phyloP scores from a whole-genome alignment of 2,888 invertebrate species.

The Philonicus albiceps region DNA sequence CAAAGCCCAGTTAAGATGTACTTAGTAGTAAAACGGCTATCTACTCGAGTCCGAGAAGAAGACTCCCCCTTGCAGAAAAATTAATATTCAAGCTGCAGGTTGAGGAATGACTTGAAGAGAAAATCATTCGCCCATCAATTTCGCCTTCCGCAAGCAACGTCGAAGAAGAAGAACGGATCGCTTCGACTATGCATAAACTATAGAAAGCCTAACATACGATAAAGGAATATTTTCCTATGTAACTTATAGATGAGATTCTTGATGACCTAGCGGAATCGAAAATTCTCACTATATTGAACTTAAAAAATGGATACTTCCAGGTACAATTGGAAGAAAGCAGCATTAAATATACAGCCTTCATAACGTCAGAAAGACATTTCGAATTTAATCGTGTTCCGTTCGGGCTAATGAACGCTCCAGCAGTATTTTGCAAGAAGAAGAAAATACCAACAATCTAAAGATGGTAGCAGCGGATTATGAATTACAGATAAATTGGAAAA shows the following conservation, averaged over 20 bases:
- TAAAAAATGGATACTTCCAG: slow-evolving; percentile 56
- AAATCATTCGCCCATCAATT: too few relatives aligned
- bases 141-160: slow-evolving; percentile 51
- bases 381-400: slow-evolving; percentile 52
- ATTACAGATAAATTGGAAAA: slow-evolving; percentile 48
- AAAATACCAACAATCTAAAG: slow-evolving; percentile 43
- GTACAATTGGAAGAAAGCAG: slow-evolving; percentile 45
- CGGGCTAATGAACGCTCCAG: slow-evolving; percentile 54
- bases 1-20: too few relatives aligned
- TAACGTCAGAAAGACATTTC: neutral
- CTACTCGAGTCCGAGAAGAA: too few relatives aligned
- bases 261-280: slow-evolving; percentile 53
- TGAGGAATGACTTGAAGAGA: too few relatives aligned
- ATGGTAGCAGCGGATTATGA: slow-evolving; percentile 39
- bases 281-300: slow-evolving; percentile 53
- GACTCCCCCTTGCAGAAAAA: too few relatives aligned
- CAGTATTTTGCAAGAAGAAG: slow-evolving; percentile 49
- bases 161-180: slow-evolving; percentile 47
- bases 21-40: too few relatives aligned
- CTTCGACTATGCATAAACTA: slow-evolving; percentile 57
- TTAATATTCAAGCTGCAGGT: too few relatives aligned
- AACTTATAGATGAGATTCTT: slow-evolving; percentile 57
- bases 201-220: slow-evolving; percentile 55
- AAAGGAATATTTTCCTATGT: slow-evolving; percentile 57
- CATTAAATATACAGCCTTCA: neutral